A percentile compares a stretch with the other conserved stretches of the same genome.
Evolutionary conservation across 2,888 invertebrate species (phyloP).

Genomic region (Adelphocoris suturalis): DNA sequence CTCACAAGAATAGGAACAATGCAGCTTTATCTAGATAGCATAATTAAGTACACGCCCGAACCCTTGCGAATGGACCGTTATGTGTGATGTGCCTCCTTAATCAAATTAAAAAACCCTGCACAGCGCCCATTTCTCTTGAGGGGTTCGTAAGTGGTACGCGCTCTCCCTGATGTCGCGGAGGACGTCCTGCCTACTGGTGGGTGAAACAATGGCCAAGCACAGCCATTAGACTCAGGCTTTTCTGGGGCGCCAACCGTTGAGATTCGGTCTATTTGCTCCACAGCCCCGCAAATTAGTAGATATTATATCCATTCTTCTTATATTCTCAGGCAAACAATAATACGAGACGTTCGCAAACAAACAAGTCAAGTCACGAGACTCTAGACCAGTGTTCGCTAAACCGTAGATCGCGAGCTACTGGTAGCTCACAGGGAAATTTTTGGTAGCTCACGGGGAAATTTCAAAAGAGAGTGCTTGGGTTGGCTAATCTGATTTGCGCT

Average conservation of each 20-base stretch:
- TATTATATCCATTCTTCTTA: background rate
- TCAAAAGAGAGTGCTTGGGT: no score
- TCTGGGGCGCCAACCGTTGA: background rate
- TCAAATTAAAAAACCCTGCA: background rate
- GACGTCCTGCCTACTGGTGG: background rate
- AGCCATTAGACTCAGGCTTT: background rate
- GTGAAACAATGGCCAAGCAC: slow-evolving; percentile 27
- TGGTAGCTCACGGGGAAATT: no score
- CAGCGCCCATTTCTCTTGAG: background rate
- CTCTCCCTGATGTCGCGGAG: slow-evolving; percentile 4
- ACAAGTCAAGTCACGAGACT: no score
- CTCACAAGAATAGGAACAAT: slow-evolving; percentile 36
- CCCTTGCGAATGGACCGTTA: background rate
- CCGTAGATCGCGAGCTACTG: no score
- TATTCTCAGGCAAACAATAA: background rate
- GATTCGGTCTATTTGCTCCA: background rate
- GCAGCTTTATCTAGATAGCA: slow-evolving; percentile 20
- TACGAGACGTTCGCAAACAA: no score
- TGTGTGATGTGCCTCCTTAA: background rate
- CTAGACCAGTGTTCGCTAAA: no score
- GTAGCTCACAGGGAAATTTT: no score
- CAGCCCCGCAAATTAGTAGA: background rate
- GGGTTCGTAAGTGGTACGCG: slow-evolving; percentile 18
- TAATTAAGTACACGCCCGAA: background rate
- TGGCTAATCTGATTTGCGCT: no score